Evolutionary conservation across 2,113 vertebrate genomes (phyloP).

Genomic region (Galeopterus variegatus): DNA sequence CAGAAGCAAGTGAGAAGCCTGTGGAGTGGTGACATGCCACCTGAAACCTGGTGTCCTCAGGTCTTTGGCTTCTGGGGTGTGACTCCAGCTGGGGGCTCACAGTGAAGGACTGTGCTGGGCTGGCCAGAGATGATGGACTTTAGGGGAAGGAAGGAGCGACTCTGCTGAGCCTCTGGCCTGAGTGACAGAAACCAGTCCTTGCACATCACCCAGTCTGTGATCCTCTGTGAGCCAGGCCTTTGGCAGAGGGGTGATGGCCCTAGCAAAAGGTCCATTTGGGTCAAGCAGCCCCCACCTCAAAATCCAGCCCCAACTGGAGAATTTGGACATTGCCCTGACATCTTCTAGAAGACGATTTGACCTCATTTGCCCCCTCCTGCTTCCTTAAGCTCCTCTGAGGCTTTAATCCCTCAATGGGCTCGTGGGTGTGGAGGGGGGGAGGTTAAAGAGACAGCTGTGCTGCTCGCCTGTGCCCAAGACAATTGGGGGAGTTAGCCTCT

Average conservation of each 20-base stretch:
- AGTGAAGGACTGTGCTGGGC: neutral
- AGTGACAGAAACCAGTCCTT: neutral
- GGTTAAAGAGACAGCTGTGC: conserved; percentile 67
- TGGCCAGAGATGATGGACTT: neutral
- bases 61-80: neutral
- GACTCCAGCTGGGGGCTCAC: neutral
- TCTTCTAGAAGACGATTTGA: neutral
- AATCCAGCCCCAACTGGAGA: neutral
- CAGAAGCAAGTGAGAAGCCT: neutral
- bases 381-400: conserved; percentile 60
- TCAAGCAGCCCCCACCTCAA: neutral
- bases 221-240: neutral
- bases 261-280: neutral
- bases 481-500: too few species aligned
- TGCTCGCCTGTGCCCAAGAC: accelerated
- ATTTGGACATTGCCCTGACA: neutral
- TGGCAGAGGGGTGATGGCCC: neutral
- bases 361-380: neutral
- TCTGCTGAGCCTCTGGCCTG: neutral
- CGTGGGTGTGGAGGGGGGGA: neutral
- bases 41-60: accelerated
- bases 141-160: neutral
- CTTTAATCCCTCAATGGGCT: conserved; percentile 44
- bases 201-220: accelerated
- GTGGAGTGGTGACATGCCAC: neutral